Evolutionary conservation across 2,888 invertebrate species (phyloP).

Genomic region (Eristalis intricaria): DNA sequence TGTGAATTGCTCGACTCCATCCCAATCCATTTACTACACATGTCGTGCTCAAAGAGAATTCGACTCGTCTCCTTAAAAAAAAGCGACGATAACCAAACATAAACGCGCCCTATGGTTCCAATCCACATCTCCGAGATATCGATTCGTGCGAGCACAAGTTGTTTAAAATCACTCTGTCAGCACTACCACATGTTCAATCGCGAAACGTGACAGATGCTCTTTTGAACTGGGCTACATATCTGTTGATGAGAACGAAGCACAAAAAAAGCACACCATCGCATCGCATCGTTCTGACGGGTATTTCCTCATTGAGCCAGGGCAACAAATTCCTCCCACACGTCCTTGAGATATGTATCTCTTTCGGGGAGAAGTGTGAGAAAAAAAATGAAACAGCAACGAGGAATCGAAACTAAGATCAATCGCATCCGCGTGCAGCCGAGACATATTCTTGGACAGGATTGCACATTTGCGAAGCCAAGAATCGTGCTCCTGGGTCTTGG

Average conservation of each 20-base stretch:
- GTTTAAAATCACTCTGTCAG: slow-evolving; percentile 21
- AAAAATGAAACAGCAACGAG: neutral
- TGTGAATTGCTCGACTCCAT: neutral
- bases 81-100: neutral
- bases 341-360: neutral
- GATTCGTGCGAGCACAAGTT: neutral
- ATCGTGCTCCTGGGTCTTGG: neutral
- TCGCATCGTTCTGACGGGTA: neutral
- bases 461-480: slow-evolving; percentile 36
- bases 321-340: neutral
- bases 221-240: neutral
- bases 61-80: neutral
- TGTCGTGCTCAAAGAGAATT: neutral
- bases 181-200: slow-evolving; percentile 26
- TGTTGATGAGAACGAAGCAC: slow-evolving; percentile 2
- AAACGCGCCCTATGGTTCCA: neutral
- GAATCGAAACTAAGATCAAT: neutral
- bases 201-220: slow-evolving; percentile 13
- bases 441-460: slow-evolving; percentile 53
- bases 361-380: neutral
- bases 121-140: neutral
- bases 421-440: slow-evolving; percentile 16
- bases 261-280: neutral
- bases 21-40: slow-evolving; percentile 33
- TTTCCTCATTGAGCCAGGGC: neutral